Conservation (phyloP, 2,888 invertebrate species). For the Epirrita christyi region DNA sequence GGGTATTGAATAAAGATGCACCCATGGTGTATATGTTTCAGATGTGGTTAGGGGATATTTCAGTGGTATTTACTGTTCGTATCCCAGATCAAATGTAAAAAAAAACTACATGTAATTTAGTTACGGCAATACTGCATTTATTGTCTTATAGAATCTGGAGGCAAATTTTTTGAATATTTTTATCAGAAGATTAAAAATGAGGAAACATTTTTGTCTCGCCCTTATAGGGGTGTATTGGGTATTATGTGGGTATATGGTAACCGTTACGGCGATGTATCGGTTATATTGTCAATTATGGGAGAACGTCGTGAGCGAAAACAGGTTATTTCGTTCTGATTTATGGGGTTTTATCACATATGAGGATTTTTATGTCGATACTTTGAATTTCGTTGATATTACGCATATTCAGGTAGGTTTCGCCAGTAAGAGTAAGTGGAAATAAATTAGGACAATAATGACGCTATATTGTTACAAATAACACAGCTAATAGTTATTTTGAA, state of each 20-base stretch:
- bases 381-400: not conserved
- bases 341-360: slow-evolving; percentile 9
- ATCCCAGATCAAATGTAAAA: not conserved
- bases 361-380: slow-evolving; percentile 7
- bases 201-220: slow-evolving; percentile 3
- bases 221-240: slow-evolving; percentile 11
- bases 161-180: not conserved
- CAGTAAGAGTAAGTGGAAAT: too few species aligned
- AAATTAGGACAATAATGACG: too few species aligned
- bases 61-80: not conserved
- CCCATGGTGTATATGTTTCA: too few species aligned
- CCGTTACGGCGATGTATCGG: slow-evolving; percentile 25
- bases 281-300: slow-evolving; percentile 26
- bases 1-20: slow-evolving; percentile 24
- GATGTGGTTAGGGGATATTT: too few species aligned
- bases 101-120: not conserved
- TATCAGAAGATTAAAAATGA: not conserved
- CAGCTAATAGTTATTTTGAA: too few species aligned
- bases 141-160: not conserved
- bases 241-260: slow-evolving; percentile 2
- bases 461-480: too few species aligned
- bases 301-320: slow-evolving; percentile 30
- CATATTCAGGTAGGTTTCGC: too few species aligned
- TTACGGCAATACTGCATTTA: not conserved
- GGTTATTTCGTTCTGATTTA: slow-evolving; percentile 31